Conservation (phyloP, 2,797 vertebrate genomes). For the Lutjanus argentimaculatus region DNA sequence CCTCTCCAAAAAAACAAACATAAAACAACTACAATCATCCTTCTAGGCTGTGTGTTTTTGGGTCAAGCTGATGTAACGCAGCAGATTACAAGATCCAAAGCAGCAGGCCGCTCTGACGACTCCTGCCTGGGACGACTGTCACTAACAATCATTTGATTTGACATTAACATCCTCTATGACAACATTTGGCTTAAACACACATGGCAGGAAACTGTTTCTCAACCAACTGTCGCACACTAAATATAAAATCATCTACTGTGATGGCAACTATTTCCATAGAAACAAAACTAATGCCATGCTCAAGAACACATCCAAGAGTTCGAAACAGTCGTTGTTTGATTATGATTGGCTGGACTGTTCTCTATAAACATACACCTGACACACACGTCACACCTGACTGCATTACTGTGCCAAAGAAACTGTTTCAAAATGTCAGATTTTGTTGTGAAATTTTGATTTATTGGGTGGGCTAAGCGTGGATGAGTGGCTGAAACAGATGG, state of each 20-base stretch:
- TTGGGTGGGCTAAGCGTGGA: too few relatives aligned
- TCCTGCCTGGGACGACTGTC: slow-evolving; percentile 36
- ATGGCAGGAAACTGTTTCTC: slow-evolving; percentile 30
- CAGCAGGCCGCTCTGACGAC: slow-evolving; percentile 57
- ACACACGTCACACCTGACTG: too few relatives aligned
- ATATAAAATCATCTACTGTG: slow-evolving; percentile 1
- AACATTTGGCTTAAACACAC: slow-evolving; percentile 29
- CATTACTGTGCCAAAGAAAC: too few relatives aligned
- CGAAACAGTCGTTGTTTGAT: background rate
- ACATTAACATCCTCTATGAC: slow-evolving; percentile 23
- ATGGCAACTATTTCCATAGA: slow-evolving; percentile 11
- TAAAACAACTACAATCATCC: slow-evolving; percentile 1
- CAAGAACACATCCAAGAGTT: background rate
- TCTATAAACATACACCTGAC: too few relatives aligned
- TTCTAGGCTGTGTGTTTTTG: slow-evolving; percentile 49
- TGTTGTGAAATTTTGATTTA: too few relatives aligned
- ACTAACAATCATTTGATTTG: slow-evolving; percentile 34
- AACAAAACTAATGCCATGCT: slow-evolving; percentile 29
- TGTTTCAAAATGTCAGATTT: too few relatives aligned
- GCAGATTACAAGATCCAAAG: slow-evolving; percentile 71
- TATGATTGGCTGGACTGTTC: too few relatives aligned
- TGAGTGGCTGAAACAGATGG: too few relatives aligned
- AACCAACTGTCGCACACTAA: slow-evolving; percentile 4
- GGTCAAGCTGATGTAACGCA: slow-evolving; percentile 64
- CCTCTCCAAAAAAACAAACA: background rate